phyloP scores from a whole-genome alignment of 2,797 vertebrate genomes.

The Triplophysa yarkandensis region DNA sequence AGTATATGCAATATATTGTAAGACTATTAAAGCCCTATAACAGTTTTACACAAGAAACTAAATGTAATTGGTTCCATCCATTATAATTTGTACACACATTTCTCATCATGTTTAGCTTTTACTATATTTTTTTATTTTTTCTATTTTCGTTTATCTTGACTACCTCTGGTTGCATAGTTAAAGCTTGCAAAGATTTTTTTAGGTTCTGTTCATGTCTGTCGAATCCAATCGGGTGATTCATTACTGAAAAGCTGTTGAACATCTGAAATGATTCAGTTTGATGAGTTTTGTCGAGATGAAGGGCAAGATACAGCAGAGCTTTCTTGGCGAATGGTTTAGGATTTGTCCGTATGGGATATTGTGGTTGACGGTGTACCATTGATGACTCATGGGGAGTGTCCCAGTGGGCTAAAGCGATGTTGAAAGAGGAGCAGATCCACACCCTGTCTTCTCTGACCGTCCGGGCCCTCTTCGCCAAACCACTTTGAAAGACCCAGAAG shows the following conservation, averaged over 20 bases:
- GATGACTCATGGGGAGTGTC: constrained; percentile 71
- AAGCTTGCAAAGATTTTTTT: background rate
- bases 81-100: no score
- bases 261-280: background rate
- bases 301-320: constrained; percentile 31
- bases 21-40: no score
- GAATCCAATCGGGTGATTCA: background rate
- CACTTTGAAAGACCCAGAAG: constrained; percentile 45
- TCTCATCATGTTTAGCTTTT: no score
- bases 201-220: background rate
- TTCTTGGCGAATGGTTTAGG: constrained; percentile 47
- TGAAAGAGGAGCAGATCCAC: constrained; percentile 31
- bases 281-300: constrained; percentile 3
- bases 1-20: no score
- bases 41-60: no score
- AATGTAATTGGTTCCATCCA: no score
- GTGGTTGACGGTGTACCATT: constrained; percentile 40
- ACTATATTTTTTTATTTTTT: background rate
- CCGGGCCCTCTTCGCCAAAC: constrained; percentile 57
- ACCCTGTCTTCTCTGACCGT: constrained; percentile 36
- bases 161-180: background rate
- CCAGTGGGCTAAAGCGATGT: constrained; percentile 40
- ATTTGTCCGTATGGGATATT: constrained; percentile 2
- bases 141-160: background rate
- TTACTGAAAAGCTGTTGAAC: background rate